Base-by-base conservation (phyloP, 2,797 vertebrate species). In the Corythornis leucogaster region DNA sequence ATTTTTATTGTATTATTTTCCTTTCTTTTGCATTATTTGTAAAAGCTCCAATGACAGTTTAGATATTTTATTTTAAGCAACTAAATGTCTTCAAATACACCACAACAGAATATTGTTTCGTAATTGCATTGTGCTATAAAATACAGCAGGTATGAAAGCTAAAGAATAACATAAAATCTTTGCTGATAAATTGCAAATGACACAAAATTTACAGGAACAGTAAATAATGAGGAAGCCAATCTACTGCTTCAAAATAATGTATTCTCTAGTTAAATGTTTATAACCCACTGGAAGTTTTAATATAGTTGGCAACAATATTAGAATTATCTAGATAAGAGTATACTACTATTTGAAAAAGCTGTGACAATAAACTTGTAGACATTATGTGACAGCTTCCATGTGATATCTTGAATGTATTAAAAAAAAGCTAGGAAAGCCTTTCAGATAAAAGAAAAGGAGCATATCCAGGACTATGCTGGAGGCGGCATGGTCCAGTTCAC, bases 371-470 rank as follows among this genome's bases (percentile, higher is more conserved):
- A 50, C 28, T 43, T 51, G 38, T 17, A 83, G 20, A 18, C 9
- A 26, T 33, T 15, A 68, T 22, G 51, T 62, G 31, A 58, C 12
- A 16, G 25, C 21, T 40, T 85, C 63, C 66, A 0, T 26, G 15
- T 38, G 25, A 35, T 18, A 54, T 48, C 19, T 3, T 3, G 15
- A 54, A 30, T 15, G 10, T 38, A 91, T 83, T 8, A 19, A 59
- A 63, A 89, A 80, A 51, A 5, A 85, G 3, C 5, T 31, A 77
- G 18, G 25, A 82, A 77, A 9, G 20, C 3, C 12, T 74, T 70
- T 25, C 28, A 73, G 25, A 15, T 6, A 6, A 2, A 1, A n/a
- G 6, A 53, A 46, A 18, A 5, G 0, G 4, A 17, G 1, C 1
- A 18, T 40, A 81, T 46, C 15, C 33, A 76, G 25, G 10, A 17